phyloP scores from a whole-genome alignment of 2,888 invertebrate genomes.

The Chrysomela aeneicollis region DNA sequence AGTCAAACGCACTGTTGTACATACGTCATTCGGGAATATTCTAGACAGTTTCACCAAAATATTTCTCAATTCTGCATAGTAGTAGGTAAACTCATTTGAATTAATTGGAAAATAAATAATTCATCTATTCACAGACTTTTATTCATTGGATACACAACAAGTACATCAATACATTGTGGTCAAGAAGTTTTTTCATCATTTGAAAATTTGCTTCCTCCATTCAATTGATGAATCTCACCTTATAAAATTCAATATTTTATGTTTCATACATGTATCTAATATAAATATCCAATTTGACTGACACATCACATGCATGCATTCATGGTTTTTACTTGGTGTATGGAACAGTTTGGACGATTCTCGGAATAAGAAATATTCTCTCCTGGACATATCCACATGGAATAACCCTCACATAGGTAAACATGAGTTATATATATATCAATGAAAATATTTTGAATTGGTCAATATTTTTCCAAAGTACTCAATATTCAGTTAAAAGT shows the following conservation, averaged over 20 bases:
- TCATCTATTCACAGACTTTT: constrained; percentile 27
- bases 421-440: too few species aligned
- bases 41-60: too few species aligned
- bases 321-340: constrained; percentile 14
- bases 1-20: too few species aligned
- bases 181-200: neutral
- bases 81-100: neutral
- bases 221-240: too few species aligned
- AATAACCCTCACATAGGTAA: too few species aligned
- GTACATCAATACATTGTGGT: constrained; percentile 16
- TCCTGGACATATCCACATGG: too few species aligned
- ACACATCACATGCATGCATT: constrained; percentile 23
- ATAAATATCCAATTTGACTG: constrained; percentile 22
- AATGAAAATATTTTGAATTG: too few species aligned
- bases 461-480: too few species aligned
- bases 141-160: constrained; percentile 30
- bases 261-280: constrained; percentile 32
- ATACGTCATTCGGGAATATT: too few species aligned
- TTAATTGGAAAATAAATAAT: neutral
- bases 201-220: constrained; percentile 1
- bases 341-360: constrained; percentile 36
- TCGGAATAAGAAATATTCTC: constrained; percentile 25
- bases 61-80: neutral
- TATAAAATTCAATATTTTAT: constrained; percentile 21
- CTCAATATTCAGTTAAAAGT: too few species aligned